Conservation (phyloP, 2,888 invertebrate genomes). For the Diplolepis rosae region DNA sequence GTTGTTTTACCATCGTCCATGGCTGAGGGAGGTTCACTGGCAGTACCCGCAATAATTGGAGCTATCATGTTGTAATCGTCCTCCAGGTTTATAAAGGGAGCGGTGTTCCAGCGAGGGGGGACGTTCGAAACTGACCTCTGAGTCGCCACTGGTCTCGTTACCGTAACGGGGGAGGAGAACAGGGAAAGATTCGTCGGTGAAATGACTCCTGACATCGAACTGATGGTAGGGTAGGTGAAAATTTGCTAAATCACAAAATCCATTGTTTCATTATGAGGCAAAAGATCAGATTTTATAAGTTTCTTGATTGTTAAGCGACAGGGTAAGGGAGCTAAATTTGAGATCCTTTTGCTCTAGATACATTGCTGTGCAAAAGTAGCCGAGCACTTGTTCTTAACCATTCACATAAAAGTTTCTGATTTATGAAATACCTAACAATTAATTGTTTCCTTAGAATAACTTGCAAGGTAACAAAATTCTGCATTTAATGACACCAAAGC, state of each 20-base stretch:
- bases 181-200: constrained; percentile 91
- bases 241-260: constrained; percentile 79
- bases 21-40: constrained; percentile 67
- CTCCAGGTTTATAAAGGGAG: constrained; percentile 90
- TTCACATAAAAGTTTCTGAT: no score
- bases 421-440: no score
- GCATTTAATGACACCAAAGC: no score
- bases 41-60: constrained; percentile 78
- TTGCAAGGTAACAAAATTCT: no score
- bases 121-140: constrained; percentile 76
- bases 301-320: no score
- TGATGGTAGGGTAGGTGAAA: constrained; percentile 92
- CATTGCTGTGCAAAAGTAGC: no score
- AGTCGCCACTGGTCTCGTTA: constrained; percentile 82
- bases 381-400: no score
- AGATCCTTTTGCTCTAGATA: no score
- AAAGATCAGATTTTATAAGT: no score
- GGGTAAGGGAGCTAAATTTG: no score
- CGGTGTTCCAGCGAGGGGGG: constrained; percentile 86
- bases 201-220: constrained; percentile 91
- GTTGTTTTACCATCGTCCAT: constrained; percentile 69
- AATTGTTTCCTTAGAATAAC: no score
- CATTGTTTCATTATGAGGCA: not conserved
- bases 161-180: constrained; percentile 82
- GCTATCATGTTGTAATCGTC: constrained; percentile 97